Conservation (phyloP, 2,888 invertebrate species). For the Mimumesa dahlbomi region DNA sequence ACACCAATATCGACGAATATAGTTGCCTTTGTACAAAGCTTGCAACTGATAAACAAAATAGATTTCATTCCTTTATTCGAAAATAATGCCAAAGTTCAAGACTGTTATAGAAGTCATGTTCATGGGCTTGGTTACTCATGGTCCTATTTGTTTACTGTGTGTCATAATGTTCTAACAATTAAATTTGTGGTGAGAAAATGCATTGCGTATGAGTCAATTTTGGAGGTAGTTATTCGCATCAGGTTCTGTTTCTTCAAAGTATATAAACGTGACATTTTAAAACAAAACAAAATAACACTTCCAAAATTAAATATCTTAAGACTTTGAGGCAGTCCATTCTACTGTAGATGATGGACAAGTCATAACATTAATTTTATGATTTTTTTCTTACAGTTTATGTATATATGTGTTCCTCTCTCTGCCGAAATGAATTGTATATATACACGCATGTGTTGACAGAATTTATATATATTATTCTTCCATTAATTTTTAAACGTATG, state of each 20-base stretch:
- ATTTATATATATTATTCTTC: constrained; percentile 19
- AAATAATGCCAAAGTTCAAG: constrained; percentile 59
- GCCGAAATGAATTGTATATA: constrained; percentile 55
- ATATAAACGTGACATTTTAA: constrained; percentile 4
- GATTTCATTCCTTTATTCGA: constrained; percentile 31
- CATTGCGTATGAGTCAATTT: constrained; percentile 27
- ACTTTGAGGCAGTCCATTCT: constrained; percentile 20
- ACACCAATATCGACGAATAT: neutral
- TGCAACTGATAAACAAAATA: neutral
- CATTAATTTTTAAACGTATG: constrained; percentile 21
- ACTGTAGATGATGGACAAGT: constrained; percentile 33
- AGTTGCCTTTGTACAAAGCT: neutral
- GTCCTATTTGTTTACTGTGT: constrained; percentile 29
- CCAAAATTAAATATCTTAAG: constrained; percentile 44
- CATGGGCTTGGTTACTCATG: constrained; percentile 49
- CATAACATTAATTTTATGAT: constrained; percentile 48
- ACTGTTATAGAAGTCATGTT: constrained; percentile 45
- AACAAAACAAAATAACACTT: constrained; percentile 36
- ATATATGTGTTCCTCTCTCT: constrained; percentile 48
- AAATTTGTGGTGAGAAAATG: constrained; percentile 14
- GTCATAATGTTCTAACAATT: constrained; percentile 35
- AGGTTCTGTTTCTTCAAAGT: constrained; percentile 17
- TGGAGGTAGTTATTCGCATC: constrained; percentile 33
- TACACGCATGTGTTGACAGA: constrained; percentile 16
- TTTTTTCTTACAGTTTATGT: constrained; percentile 22